Evolutionary conservation across 1,140 invertebrate genomes (phyloP).

Genomic region (Macrobrachium rosenbergii): DNA sequence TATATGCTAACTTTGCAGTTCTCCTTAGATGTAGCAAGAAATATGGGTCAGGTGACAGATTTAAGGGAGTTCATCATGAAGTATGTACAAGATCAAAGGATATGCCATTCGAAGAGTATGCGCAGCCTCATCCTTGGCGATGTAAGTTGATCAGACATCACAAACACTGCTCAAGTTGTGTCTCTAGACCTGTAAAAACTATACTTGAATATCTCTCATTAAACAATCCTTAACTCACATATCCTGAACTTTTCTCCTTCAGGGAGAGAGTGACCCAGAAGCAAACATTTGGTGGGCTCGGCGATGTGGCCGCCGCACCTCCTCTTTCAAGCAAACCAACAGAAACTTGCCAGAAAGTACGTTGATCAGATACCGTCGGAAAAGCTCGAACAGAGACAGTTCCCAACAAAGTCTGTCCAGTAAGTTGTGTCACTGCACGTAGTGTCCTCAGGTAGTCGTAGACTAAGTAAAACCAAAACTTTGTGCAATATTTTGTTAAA

Average conservation of each 20-base stretch:
- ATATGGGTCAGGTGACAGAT: constrained; percentile 45
- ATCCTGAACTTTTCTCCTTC: background rate
- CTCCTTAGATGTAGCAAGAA: constrained; percentile 6
- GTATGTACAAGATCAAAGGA: constrained; percentile 39
- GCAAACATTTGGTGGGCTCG: constrained; percentile 45
- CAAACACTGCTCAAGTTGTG: background rate
- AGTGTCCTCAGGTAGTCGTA: constrained; percentile 28
- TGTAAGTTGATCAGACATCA: background rate
- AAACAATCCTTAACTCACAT: background rate
- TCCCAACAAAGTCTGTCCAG: constrained; percentile 34
- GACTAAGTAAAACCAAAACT: background rate
- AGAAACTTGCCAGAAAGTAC: constrained; percentile 58
- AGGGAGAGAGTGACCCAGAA: constrained; percentile 10
- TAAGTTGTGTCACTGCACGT: constrained; percentile 62
- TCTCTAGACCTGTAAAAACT: background rate
- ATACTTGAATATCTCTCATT: background rate
- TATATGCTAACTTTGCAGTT: background rate
- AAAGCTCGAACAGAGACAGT: constrained; percentile 55
- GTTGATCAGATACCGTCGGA: constrained; percentile 62
- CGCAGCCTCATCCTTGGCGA: constrained; percentile 23
- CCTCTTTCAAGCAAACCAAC: background rate
- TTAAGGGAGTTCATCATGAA: constrained; percentile 44
- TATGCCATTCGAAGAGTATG: constrained; percentile 11
- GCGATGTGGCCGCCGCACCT: constrained; percentile 14
- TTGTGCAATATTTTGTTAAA: constrained; percentile 3